Percentiles rank a stretch among this genome's conserved stretches.
These are phyloP conservation scores for Lithophane leautieri DNA, from an alignment of 2,888 invertebrate species.

Conservation along the genomic window DNA sequence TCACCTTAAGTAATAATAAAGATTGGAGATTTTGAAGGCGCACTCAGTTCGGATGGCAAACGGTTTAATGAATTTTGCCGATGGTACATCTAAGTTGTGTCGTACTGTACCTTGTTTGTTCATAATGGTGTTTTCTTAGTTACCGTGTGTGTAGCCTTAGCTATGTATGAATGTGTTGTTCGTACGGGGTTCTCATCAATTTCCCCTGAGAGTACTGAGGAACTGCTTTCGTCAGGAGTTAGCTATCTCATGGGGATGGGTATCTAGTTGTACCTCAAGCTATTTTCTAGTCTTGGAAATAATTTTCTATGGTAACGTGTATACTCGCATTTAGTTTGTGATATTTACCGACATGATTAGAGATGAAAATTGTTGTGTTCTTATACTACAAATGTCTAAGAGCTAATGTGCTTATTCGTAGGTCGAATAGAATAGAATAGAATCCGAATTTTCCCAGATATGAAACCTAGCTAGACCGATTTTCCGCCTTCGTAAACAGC, in stretches of 20 bases:
- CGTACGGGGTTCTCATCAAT: constrained; percentile 38
- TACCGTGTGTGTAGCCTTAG: constrained; percentile 1
- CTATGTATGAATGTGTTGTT: constrained; percentile 38
- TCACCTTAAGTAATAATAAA: too few relatives aligned
- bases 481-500: too few relatives aligned
- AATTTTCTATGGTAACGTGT: not conserved
- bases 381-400: not conserved
- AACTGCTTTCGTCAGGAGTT: constrained; percentile 47
- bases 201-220: constrained; percentile 54
- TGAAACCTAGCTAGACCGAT: too few relatives aligned
- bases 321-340: constrained; percentile 1
- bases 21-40: too few relatives aligned
- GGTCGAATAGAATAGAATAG: too few relatives aligned
- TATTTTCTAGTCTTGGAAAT: constrained; percentile 1
- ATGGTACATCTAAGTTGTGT: too few relatives aligned
- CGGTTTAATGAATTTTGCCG: too few relatives aligned
- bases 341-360: not conserved
- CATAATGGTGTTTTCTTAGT: constrained; percentile 1
- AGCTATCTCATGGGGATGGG: constrained; percentile 16
- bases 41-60: too few relatives aligned
- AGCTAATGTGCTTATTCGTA: not conserved
- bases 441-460: too few relatives aligned
- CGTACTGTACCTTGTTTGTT: not conserved
- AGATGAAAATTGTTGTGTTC: not conserved
- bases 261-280: not conserved